Evolutionary conservation across 1,140 invertebrate species (phyloP), one percentile per base, ranked within the genome.

Genomic region (Penaeus chinensis): DNA sequence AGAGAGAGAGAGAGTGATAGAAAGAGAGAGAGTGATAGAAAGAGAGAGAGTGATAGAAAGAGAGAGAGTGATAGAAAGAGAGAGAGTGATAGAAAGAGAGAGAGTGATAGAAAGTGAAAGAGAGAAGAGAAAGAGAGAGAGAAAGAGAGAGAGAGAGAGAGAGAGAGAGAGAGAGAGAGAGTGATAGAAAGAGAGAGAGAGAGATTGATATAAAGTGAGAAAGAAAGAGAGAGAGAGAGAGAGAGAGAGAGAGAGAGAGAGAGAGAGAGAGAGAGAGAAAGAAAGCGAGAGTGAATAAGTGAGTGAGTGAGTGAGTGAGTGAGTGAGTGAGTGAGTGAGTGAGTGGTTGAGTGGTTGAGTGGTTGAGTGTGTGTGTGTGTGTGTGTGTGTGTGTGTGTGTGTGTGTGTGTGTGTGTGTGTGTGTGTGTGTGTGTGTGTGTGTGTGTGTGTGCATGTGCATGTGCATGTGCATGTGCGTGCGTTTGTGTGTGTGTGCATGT

Each of bases 1-100:
- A 78, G 77, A 78, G 77, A 78, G 77, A 78, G 77, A 78, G 77
- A 78, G 77, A 78, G 42, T 27, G n/a, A 27, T 4, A 78, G 37
- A 27, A 20, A 42, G 22, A 20, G 37, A 78, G 22, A n/a, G 20
- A 27, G 20, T 7, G 76, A 42, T 3, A 42, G 37, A n/a, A 7
- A 78, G 20, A 24, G 76, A n/a, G 20, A 78, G 22, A 27, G 37
- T 3, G 37, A 78, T 3, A 42, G 24, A 76, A 24, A 27, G 42
- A 42, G 24, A 76, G 71, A 27, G 18, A 42, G 42, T 16, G 71
- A 22, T 2, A 42, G 71, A 76, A n/a, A 76, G 42, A 42, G 24
- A 24, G 54, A 80, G 20, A 54, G 78, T 10, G 24, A 54, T 3
- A 80, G 19, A 24, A 3, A 32, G 19, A 47, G 42, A 47, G 42